Base-by-base conservation (phyloP, 23 tunicate species). In the Ascidia mentula region DNA sequence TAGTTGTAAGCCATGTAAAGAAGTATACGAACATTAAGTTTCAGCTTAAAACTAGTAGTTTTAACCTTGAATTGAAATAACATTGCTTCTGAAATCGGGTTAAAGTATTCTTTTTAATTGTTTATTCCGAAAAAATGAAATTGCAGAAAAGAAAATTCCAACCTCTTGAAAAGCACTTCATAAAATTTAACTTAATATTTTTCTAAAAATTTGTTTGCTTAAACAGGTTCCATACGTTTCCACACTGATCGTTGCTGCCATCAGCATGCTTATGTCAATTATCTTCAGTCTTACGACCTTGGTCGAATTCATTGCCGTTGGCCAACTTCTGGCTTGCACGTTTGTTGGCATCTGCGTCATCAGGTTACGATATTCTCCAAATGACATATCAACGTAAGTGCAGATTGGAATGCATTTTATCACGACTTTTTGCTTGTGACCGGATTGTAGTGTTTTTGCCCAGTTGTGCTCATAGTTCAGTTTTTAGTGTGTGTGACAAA, bases 321-420 rank as follows among this genome's bases (percentile, higher is more conserved):
- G 97, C 0, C 97, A 92, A 65, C 89, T 92, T 7, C 73, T 87
- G 5, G 97, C 97, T 45, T 92, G 97, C 45, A 87, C 92, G 5
- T 92, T 92, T 70, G 97, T 92, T 24, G 60, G 92, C 15, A 40
- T 92, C 18, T 92, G 97, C 61, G 97, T 92, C 61, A 79, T 92
- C 45, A 87, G 79, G 37, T 79, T 92, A 5, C 59, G 97, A 40
- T 92, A 92, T 40, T 53, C 45, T 34, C 97, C 97, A 26, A 82
- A 83, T 75, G 31, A 85, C 32, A 42, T 91, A 8, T 82, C 90
- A 46, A 86, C 88, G 97, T 86, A 75, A 73, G 79, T 34, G 4
- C 4, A 53, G 24, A 28, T 42, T 42, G 24, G 13, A 53, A 53
- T 20, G 4, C 13, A 28, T 53, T 6, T 42, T 42, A 42, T 15